These are phyloP conservation scores for Holacanthella duospinosa DNA, from an alignment of 2,888 invertebrate genomes.

Conservation along the genomic window DNA sequence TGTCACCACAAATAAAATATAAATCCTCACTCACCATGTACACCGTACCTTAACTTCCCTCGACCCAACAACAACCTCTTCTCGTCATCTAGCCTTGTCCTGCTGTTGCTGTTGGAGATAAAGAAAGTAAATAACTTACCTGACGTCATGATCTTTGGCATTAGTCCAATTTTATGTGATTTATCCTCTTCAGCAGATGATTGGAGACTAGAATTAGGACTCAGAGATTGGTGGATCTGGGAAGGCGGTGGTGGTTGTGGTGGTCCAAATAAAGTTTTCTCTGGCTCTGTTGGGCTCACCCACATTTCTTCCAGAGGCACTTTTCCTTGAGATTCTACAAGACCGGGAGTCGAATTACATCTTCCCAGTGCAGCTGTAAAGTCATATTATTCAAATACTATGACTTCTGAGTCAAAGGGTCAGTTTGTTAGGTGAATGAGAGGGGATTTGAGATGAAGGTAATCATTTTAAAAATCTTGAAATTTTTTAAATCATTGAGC, in stretches of 20 bases:
- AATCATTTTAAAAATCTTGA: too few relatives aligned
- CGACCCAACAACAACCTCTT: conserved; percentile 4
- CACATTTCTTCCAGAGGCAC: conserved; percentile 79
- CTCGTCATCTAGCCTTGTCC: not conserved
- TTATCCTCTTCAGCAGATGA: conserved; percentile 38
- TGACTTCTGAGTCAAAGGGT: not conserved
- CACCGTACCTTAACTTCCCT: not conserved
- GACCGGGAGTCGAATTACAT: conserved; percentile 89
- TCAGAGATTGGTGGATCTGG: conserved; percentile 41
- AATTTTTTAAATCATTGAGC: too few relatives aligned
- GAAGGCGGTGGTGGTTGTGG: conserved; percentile 27
- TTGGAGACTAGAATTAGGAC: conserved; percentile 42
- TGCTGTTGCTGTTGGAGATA: not conserved
- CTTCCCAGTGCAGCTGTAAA: conserved; percentile 80
- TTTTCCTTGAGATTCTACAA: conserved; percentile 84
- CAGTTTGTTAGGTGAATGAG: too few relatives aligned
- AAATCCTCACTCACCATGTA: conserved; percentile 24
- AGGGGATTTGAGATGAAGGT: too few relatives aligned
- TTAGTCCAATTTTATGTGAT: conserved; percentile 30
- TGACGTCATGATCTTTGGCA: conserved; percentile 34
- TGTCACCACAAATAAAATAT: conserved; percentile 35
- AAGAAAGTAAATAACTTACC: not conserved
- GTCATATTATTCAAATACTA: not conserved
- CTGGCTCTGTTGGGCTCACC: conserved; percentile 51
- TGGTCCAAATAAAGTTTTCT: conserved; percentile 23